A percentile compares a stretch with the other conserved stretches of the same genome.
phyloP scores from a whole-genome alignment of 2,888 invertebrate species.

The Rhodophaea formosa region DNA sequence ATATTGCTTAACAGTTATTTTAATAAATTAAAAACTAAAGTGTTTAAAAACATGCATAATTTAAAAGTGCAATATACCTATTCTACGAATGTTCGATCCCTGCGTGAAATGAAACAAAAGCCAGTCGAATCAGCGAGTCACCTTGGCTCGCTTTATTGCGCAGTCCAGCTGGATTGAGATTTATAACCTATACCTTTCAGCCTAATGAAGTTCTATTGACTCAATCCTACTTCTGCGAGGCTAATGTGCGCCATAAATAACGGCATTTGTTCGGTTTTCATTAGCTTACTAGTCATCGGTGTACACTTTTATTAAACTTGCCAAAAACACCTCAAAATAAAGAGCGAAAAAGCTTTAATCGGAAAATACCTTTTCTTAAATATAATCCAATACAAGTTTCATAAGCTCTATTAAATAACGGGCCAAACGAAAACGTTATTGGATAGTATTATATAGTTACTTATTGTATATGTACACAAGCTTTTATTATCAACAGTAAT shows the following conservation, averaged over 20 bases:
- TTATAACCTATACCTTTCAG: constrained; percentile 49
- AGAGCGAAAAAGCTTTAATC: too few species aligned
- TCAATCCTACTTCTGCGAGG: constrained; percentile 40
- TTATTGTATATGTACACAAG: too few species aligned
- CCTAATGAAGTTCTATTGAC: constrained; percentile 56
- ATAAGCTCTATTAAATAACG: too few species aligned
- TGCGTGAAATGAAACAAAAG: background rate
- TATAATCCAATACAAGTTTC: too few species aligned
- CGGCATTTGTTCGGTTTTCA: constrained; percentile 30
- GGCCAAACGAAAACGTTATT: too few species aligned
- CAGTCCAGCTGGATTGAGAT: constrained; percentile 49
- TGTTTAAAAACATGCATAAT: too few species aligned
- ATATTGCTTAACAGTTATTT: too few species aligned
- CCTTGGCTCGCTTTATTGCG: constrained; percentile 35
- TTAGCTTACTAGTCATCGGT: constrained; percentile 17
- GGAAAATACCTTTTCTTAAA: too few species aligned
- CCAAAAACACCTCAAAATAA: too few species aligned
- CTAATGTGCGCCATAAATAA: constrained; percentile 52
- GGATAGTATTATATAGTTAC: too few species aligned
- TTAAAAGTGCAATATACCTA: background rate
- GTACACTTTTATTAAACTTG: background rate
- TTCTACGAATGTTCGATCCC: background rate
- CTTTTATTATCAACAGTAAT: too few species aligned
- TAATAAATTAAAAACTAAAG: too few species aligned
- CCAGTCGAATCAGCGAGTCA: background rate